Evolutionary conservation across 1,140 invertebrate genomes (phyloP), one percentile per base, ranked within the genome.

Genomic region (Musca domestica): DNA sequence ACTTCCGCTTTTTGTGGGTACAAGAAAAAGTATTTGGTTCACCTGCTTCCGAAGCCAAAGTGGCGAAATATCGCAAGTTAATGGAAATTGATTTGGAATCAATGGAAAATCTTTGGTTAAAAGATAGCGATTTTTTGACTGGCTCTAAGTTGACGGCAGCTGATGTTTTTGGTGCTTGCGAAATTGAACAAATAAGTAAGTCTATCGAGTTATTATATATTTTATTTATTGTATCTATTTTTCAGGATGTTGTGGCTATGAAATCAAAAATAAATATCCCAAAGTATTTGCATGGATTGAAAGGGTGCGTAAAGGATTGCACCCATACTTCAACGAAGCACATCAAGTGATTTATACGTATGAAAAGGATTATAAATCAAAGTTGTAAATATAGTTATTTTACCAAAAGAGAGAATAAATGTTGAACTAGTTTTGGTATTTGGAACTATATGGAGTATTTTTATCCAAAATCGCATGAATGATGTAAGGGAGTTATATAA

Each of bases 181-280:
- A 95, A 84, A 82, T 95, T 20, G 91, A 94, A 81, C 93, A 95
- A 83, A 87, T 92, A 23, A 85, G 90, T 93, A 81, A 86, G 77
- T 41, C 3, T 5, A 23, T 54, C 14, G n/a, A 51, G 20, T 51
- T 19, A 51, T 63, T 7, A 20, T 30, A 27, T 20, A 23, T 49
- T 69, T 70, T 69, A 46, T 22, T 7, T 3, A 47, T 1, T 69
- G 3, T 10, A n/a, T 19, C 19, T 25, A 17, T 2, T 51, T 73
- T 74, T 17, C 65, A 89, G 87, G 83, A 74, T 82, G 89, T 52
- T 84, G 83, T 17, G 88, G 87, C 19, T 91, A 85, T 75, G 83
- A 88, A 73, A 83, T 88, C 0, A 81, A 75, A 52, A 71, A 84
- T 19, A 84, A 84, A 5, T 83, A 85, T 58, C 88, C 89, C 0